These are phyloP conservation scores for Heliopora coerulea DNA, from an alignment of 92 coral and sea anemone species.

Conservation along the genomic window DNA sequence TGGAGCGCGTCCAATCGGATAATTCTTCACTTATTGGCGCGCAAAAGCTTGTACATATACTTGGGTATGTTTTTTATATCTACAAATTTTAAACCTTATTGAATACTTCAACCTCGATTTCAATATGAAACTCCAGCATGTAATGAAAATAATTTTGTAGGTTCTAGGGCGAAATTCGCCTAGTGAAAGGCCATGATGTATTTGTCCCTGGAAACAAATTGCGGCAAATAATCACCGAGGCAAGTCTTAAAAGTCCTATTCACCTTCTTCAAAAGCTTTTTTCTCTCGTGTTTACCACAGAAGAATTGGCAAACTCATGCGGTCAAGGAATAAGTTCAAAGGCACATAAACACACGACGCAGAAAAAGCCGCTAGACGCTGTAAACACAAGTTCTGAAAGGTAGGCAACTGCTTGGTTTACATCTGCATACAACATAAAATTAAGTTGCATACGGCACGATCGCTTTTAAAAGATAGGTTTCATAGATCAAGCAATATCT, in stretches of 20 bases:
- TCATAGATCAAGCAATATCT: no score
- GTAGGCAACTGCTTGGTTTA: not conserved
- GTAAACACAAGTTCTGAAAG: conserved; percentile 32
- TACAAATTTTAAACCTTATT: no score
- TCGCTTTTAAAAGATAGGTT: no score
- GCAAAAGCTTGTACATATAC: no score
- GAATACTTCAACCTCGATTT: no score
- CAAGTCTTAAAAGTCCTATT: conserved; percentile 32
- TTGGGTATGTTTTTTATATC: not conserved
- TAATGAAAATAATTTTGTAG: no score
- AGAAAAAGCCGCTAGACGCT: conserved; percentile 10
- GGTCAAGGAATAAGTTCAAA: conserved; percentile 39
- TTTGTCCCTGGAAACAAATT: conserved; percentile 18
- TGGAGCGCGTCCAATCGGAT: no score
- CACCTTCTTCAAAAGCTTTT: conserved; percentile 43
- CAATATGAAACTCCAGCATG: no score
- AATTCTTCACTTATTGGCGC: no score
- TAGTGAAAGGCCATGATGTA: conserved; percentile 25
- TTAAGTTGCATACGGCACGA: no score
- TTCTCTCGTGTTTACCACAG: conserved; percentile 38
- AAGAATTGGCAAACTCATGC: conserved; percentile 37
- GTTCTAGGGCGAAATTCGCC: conserved; percentile 25
- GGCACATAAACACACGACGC: not conserved
- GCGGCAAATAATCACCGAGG: conserved; percentile 31
- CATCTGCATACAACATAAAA: no score